Evolutionary conservation across 1,140 invertebrate species (phyloP), one percentile per base, ranked within the genome.

Genomic region (Cherax destructor): DNA sequence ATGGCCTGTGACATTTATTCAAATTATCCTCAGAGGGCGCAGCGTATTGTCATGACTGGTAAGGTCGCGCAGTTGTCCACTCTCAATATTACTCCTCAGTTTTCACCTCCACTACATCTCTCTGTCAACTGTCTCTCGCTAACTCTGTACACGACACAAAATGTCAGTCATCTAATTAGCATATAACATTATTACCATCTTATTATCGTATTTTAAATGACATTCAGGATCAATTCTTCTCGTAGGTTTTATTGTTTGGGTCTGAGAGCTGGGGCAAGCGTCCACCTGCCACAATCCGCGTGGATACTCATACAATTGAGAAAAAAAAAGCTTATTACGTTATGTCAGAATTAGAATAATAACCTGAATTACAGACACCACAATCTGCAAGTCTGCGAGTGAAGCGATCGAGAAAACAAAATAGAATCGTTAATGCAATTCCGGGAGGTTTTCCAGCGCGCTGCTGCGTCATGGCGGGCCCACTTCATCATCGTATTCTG

Each of bases 401-500:
- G 86, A 81, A 81, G 86, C 86, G 78, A 88, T 88, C 86, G 86
- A 88, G 77, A 81, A 88, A 88, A 88, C 86, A 88, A 88, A 88
- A 88, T 69, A 88, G 86, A 81, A 81, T 81, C 86, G 86, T 72
- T 81, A 72, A 88, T 88, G 86, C 78, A 88, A 88, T 88, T 88
- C 86, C 61, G 61, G 86, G 78, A 61, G 77, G 61, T 72, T 72
- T 87, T 89, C 74, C 74, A 56, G 49, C 80, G 79, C 69, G 61
- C 81, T 83, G 88, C 87, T 88, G 88, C 80, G 79, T 83, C 88
- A 88, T 88, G 88, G 69, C 72, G 87, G 61, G 52, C 41, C 50
- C 88, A 83, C 88, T 89, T 83, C 88, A 89, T 89, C 88, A 89
- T 89, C 88, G 88, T 77, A 76, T 89, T 83, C 88, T 77, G 77